These are phyloP conservation scores for Rhinoptilus africanus DNA, from an alignment of 2,113 vertebrate genomes.

Conservation along the genomic window DNA sequence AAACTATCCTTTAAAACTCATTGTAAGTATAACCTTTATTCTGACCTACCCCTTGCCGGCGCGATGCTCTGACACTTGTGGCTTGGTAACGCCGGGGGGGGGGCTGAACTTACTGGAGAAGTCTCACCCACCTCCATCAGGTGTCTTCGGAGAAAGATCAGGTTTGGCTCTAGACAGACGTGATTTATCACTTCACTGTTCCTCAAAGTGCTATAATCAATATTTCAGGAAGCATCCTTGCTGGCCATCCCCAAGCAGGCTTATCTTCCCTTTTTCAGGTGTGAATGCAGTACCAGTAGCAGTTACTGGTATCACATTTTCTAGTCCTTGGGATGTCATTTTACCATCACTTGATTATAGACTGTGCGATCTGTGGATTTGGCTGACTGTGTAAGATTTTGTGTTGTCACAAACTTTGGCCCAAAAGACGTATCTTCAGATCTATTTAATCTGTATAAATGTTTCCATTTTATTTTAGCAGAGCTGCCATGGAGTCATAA, in stretches of 20 bases:
- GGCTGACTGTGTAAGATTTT: background rate
- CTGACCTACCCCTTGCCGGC: background rate
- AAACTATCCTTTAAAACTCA: background rate
- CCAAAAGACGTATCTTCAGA: background rate
- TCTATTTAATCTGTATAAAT: background rate
- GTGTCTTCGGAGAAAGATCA: background rate
- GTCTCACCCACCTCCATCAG: background rate
- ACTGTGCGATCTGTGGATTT: background rate
- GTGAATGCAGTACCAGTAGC: background rate
- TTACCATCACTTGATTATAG: background rate
- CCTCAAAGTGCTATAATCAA: background rate
- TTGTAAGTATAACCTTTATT: background rate
- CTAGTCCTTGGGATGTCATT: too few species aligned
- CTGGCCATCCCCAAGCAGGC: background rate
- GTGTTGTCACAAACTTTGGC: background rate
- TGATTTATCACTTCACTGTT: too few species aligned
- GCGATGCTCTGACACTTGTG: background rate
- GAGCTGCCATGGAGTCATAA: background rate
- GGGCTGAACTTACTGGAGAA: background rate
- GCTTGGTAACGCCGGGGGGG: too few species aligned
- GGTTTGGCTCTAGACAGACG: background rate
- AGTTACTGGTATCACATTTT: background rate
- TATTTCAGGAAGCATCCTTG: background rate
- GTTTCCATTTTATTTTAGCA: background rate
- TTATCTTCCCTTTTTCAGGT: background rate